phyloP scores from a whole-genome alignment of 2,113 vertebrate genomes.

The Engystomops pustulosus region DNA sequence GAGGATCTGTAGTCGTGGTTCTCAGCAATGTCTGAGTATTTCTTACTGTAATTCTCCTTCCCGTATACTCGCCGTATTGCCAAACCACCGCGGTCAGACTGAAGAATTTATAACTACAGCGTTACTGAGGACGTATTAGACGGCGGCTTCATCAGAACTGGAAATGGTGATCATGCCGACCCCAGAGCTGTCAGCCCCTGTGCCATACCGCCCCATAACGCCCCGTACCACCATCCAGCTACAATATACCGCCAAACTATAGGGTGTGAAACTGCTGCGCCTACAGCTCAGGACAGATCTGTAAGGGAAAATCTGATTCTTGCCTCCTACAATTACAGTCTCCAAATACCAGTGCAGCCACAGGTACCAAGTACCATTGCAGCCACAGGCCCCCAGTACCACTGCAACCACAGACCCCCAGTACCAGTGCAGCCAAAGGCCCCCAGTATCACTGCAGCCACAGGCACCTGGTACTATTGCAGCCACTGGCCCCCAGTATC shows the following conservation, averaged over 20 bases:
- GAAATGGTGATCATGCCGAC: not conserved
- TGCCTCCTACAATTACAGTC: not conserved
- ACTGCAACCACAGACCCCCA: no score
- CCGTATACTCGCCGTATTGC: constrained; percentile 27
- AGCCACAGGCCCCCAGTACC: no score
- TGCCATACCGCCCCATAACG: no score
- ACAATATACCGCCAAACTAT: not conserved
- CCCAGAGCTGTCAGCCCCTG: not conserved
- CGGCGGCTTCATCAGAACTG: not conserved
- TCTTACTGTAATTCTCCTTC: constrained; percentile 41
- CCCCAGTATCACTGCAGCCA: no score
- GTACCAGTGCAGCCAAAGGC: no score
- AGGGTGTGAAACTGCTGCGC: not conserved
- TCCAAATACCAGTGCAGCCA: no score
- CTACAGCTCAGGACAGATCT: not conserved
- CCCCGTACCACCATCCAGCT: not conserved
- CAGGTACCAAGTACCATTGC: not conserved
- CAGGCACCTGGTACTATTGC: no score
- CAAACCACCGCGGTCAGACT: constrained; percentile 44
- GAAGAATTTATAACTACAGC: constrained; percentile 23
- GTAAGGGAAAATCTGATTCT: not conserved
- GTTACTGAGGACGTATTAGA: constrained; percentile 24
- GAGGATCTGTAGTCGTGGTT: constrained; percentile 20
- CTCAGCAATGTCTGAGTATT: constrained; percentile 32
- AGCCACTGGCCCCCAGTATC: no score